Conservation (phyloP, 2,797 vertebrate species). For the Pteronotus mesoamericanus region DNA sequence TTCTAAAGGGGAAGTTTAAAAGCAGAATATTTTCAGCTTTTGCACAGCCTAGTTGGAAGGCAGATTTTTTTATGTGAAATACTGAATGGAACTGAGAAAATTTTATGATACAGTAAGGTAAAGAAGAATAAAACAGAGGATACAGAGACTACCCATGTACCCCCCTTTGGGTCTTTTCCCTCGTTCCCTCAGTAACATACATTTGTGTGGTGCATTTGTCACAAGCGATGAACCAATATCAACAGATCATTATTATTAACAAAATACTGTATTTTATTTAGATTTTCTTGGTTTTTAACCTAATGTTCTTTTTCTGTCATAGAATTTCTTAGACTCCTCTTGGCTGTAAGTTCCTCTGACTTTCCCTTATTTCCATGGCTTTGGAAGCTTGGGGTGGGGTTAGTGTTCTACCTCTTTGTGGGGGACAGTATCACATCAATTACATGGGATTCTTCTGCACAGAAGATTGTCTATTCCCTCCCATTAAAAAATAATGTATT, state of each 20-base stretch:
- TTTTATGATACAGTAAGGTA: background rate
- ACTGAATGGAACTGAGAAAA: background rate
- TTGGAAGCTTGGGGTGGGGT: background rate
- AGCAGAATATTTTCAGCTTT: background rate
- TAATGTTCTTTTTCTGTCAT: background rate
- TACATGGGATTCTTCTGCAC: background rate
- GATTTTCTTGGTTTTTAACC: background rate
- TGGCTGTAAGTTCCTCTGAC: background rate
- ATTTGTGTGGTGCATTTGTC: background rate
- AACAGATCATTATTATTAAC: background rate
- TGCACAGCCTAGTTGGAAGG: background rate
- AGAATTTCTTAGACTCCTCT: background rate
- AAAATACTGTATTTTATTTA: background rate
- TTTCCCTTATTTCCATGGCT: background rate
- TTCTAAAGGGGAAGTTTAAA: background rate
- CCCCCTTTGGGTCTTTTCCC: background rate
- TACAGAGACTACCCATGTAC: background rate
- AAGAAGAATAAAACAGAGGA: background rate
- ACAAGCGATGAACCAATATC: background rate
- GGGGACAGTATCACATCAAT: background rate
- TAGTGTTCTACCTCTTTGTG: background rate
- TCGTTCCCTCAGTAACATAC: background rate
- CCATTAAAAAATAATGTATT: background rate
- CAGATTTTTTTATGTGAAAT: background rate
- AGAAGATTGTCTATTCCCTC: background rate